Conservation (phyloP, 2,797 vertebrate species). For the Poeciliopsis gracilis region DNA sequence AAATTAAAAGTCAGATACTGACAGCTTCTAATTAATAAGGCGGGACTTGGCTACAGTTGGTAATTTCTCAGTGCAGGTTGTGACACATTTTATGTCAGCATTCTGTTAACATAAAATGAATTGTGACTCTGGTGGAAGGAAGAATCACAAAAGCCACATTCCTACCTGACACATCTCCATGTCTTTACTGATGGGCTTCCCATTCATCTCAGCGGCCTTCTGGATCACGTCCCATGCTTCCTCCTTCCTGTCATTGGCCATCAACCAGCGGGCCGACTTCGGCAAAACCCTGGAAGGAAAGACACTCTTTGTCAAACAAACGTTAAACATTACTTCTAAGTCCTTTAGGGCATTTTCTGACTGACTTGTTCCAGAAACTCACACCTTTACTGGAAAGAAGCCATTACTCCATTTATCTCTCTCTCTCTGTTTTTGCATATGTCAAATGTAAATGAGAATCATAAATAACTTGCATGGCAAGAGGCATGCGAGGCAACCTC, state of each 20-base stretch:
- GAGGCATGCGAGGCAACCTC: not conserved
- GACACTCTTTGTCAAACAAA: not conserved
- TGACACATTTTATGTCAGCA: not conserved
- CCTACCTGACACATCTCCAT: constrained; percentile 65
- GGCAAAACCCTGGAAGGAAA: constrained; percentile 79
- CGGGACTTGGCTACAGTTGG: not conserved
- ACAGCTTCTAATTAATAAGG: not conserved
- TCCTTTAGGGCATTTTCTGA: not conserved
- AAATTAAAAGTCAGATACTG: not conserved
- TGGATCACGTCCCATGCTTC: constrained; percentile 82
- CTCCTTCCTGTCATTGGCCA: constrained; percentile 76
- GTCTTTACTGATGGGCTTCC: constrained; percentile 65
- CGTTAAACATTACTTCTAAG: not conserved
- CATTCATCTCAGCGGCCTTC: constrained; percentile 83
- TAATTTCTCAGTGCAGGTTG: not conserved
- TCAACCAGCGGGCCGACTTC: constrained; percentile 86
- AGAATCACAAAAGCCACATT: not conserved
- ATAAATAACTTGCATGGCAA: not conserved
- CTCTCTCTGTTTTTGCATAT: not conserved
- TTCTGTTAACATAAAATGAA: not conserved
- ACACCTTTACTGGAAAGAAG: not conserved
- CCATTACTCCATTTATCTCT: not conserved
- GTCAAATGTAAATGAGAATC: not conserved
- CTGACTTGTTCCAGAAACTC: not conserved
- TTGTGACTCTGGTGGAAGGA: not conserved